Base-by-base conservation (phyloP, 2,113 vertebrate genomes). In the Oreochromis tanganicae region DNA sequence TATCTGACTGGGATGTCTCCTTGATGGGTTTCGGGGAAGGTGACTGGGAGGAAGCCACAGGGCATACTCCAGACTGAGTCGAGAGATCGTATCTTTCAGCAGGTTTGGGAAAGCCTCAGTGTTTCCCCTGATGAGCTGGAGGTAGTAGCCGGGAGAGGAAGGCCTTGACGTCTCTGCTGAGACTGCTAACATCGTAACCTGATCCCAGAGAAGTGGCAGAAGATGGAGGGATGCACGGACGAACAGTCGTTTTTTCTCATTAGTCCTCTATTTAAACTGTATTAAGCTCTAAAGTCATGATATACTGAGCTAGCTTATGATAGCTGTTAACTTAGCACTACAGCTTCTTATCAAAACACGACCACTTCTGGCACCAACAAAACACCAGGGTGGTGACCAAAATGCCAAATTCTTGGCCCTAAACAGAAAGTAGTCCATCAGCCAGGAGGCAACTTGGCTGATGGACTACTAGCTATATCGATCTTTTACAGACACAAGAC, bases 41-140 rank as follows among this genome's bases (percentile, higher is more conserved):
- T 16, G n/a, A 27, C 68, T 73, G 38, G 21, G 68, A 73, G 21
- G 13, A 73, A n/a, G 68, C 41, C 6, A 43, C 5, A 1, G 38
- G 66, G 13, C n/a, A 43, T 43, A 16, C 21, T 16, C 13, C 21
- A 43, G 13, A 46, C 21, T 46, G 12, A 27, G 38, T 73, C 7
- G 5, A 73, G 21, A 17, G 21, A 73, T 27, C 17, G 12, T 46
- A 46, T 46, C 68, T 46, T 27, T 73, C 68, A 17, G 41, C 13
- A 17, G 21, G 41, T 73, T 73, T 73, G 38, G 68, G 19, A 46
- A 46, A 43, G 21, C 66, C 21, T 73, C 21, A 0, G 13, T 27
- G 13, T 27, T 24, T 43, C 38, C 66, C 66, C 66, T 43, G 66
- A 73, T 46, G 68, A 71, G 63, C 63, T 71, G 36, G n/a, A 43